phyloP scores from a whole-genome alignment of 2,888 invertebrate genomes.

The Ennomos fuscantarius region DNA sequence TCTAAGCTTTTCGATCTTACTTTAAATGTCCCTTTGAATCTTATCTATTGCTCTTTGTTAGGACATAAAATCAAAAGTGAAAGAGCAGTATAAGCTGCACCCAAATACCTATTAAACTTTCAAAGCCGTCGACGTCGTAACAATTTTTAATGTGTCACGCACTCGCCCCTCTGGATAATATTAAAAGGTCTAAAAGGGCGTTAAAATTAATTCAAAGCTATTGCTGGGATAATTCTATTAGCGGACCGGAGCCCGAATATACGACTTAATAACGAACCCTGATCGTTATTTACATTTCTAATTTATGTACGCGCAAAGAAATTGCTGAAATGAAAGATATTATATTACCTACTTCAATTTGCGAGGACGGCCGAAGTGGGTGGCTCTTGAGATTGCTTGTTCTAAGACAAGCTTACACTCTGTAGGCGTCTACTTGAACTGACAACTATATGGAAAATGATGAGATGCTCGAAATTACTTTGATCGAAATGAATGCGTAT shows the following conservation, averaged over 20 bases:
- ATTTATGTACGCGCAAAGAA: slow-evolving; percentile 24
- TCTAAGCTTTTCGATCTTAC: too few species aligned
- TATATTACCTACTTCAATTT: slow-evolving; percentile 1
- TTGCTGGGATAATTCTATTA: slow-evolving; percentile 73
- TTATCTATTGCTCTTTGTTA: too few species aligned
- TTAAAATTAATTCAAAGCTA: slow-evolving; percentile 68
- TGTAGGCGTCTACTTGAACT: too few species aligned
- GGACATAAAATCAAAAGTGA: neutral
- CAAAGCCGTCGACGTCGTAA: slow-evolving; percentile 41
- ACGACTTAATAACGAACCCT: slow-evolving; percentile 30
- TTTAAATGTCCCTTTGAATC: too few species aligned
- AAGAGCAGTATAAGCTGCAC: slow-evolving; percentile 6
- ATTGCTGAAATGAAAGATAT: slow-evolving; percentile 24
- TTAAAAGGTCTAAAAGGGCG: slow-evolving; percentile 62
- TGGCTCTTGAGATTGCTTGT: too few species aligned
- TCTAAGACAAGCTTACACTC: too few species aligned
- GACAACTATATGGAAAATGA: too few species aligned
- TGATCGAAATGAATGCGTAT: neutral
- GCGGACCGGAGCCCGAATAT: slow-evolving; percentile 48
- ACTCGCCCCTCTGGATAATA: slow-evolving; percentile 52
- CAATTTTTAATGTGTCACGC: slow-evolving; percentile 56
- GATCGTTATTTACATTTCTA: slow-evolving; percentile 55
- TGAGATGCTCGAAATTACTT: neutral
- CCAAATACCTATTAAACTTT: slow-evolving; percentile 37
- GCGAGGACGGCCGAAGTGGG: too few species aligned